These are phyloP conservation scores for Zootoca vivipara DNA, from an alignment of 2,113 vertebrate genomes.

Conservation along the genomic window DNA sequence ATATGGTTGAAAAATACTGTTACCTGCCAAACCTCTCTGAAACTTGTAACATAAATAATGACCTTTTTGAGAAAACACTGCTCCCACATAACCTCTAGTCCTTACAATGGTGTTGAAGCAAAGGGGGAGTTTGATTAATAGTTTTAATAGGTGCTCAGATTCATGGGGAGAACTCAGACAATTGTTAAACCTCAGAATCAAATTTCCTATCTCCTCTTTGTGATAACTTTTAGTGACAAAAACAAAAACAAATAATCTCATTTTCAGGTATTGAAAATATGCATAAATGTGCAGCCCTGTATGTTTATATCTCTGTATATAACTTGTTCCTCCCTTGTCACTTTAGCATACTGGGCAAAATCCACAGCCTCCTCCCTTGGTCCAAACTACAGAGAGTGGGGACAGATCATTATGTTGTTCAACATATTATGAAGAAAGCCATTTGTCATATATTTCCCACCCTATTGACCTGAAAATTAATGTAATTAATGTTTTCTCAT, in stretches of 20 bases:
- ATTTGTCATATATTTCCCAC: neutral
- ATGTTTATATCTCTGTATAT: too few species aligned
- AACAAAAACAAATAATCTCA: neutral
- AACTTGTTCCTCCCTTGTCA: neutral
- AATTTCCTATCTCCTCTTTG: too few species aligned
- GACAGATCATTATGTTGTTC: neutral
- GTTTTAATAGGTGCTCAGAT: neutral
- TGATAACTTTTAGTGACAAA: too few species aligned
- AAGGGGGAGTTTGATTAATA: neutral
- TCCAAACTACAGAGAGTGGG: neutral
- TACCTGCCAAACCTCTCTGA: neutral
- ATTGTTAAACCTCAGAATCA: neutral
- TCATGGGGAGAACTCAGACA: neutral
- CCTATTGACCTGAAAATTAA: neutral
- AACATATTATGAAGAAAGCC: neutral
- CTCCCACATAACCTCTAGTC: too few species aligned
- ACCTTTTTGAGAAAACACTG: neutral
- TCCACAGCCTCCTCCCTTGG: too few species aligned
- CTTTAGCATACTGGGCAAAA: neutral
- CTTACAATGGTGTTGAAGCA: neutral
- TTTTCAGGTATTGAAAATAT: neutral
- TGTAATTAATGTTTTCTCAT: neutral
- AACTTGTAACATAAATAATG: neutral
- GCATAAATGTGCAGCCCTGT: neutral
- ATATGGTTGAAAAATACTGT: neutral